These are phyloP conservation scores for Cricetomys ansorgei DNA, from an alignment of 2,113 vertebrate species.

Conservation along the genomic window DNA sequence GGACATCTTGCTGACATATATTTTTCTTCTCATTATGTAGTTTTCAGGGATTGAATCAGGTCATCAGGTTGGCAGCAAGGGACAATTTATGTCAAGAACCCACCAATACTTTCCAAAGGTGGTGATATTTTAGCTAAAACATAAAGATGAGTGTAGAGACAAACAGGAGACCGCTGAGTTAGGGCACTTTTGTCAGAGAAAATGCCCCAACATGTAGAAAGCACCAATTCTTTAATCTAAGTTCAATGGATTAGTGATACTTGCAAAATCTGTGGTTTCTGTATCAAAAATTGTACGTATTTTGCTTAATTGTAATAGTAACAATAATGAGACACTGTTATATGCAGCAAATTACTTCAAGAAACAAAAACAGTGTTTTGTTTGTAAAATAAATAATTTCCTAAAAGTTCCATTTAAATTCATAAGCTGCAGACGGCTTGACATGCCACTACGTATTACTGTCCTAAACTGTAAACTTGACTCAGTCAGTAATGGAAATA, in stretches of 20 bases:
- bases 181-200: conserved; percentile 5
- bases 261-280: neutral
- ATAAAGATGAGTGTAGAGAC: neutral
- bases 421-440: neutral
- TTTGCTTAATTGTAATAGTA: conserved; percentile 15
- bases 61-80: neutral
- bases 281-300: neutral
- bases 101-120: neutral
- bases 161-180: neutral
- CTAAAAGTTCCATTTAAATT: conserved; percentile 9
- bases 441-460: neutral
- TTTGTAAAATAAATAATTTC: neutral
- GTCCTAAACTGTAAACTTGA: neutral
- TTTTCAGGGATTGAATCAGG: neutral
- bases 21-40: neutral
- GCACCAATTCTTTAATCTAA: neutral
- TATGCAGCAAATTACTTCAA: neutral
- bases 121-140: conserved; percentile 31
- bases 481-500: conserved; percentile 8
- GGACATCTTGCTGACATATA: neutral
- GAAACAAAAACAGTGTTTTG: neutral
- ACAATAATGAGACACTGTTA: neutral
- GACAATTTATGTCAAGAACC: neutral
- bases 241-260: neutral
- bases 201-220: neutral